phyloP scores from a whole-genome alignment of 2,888 invertebrate genomes.

The Dermolepida albohirtum region DNA sequence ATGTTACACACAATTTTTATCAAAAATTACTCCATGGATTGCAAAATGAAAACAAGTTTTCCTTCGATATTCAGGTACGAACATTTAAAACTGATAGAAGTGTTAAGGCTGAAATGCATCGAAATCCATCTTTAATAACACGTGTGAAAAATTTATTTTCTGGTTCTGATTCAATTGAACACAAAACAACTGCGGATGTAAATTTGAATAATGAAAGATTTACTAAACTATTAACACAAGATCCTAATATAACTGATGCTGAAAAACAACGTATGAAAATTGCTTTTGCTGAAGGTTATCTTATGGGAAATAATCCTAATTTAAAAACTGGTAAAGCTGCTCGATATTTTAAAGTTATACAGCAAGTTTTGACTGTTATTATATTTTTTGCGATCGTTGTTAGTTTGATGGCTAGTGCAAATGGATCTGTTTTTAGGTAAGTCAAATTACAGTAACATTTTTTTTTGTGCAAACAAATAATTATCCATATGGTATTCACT shows the following conservation, averaged over 20 bases:
- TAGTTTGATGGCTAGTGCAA: slow-evolving; percentile 78
- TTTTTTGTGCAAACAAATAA: background rate
- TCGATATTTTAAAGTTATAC: slow-evolving; percentile 77
- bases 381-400: slow-evolving; percentile 83
- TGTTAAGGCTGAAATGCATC: slow-evolving; percentile 75
- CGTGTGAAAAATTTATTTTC: slow-evolving; percentile 72
- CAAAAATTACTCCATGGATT: slow-evolving; percentile 56
- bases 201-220: slow-evolving; percentile 63
- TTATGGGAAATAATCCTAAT: slow-evolving; percentile 74
- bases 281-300: slow-evolving; percentile 92
- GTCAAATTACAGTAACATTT: slow-evolving; percentile 16
- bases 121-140: slow-evolving; percentile 78
- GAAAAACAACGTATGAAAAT: slow-evolving; percentile 84
- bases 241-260: slow-evolving; percentile 62
- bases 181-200: slow-evolving; percentile 49
- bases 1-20: slow-evolving; percentile 58
- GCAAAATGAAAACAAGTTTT: slow-evolving; percentile 55
- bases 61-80: slow-evolving; percentile 71
- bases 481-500: too few species aligned
- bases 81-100: slow-evolving; percentile 85
- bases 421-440: slow-evolving; percentile 78
- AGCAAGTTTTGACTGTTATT: slow-evolving; percentile 78
- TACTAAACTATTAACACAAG: slow-evolving; percentile 69
- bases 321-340: slow-evolving; percentile 67
- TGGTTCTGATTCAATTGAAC: slow-evolving; percentile 48